Base-by-base conservation (phyloP, 2,797 vertebrate species). In the Bovichtus variegatus region DNA sequence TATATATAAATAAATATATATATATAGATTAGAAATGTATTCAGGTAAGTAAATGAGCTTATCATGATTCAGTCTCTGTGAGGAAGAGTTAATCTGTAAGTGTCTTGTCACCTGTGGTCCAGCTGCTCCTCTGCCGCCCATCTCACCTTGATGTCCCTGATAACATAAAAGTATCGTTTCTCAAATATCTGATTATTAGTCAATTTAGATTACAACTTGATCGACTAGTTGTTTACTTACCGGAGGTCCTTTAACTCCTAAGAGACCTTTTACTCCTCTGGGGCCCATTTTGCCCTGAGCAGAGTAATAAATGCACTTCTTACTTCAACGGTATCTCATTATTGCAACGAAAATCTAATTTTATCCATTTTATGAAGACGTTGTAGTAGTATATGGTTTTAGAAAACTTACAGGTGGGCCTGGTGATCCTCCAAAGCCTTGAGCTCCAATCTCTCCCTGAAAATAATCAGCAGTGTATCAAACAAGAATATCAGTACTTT, bases 211-310 rank as follows among this genome's bases (percentile, higher is more conserved):
- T 31, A 19, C 3, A 34, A n/a, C 0, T 53, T 60, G 13, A 71
- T 62, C 0, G 0, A 59, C 8, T 61, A 1, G 1, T 18, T 58
- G 6, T 80, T 57, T 66, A 88, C 94, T 94, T 90, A 96, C 95
- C 31, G 93, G 92, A 31, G 94, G 91, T 34, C 95, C 95, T 31
- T 91, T 95, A 73, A 95, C 90, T 44, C 95, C 95, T 5, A 74
- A 25, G 29, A 93, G 54, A 69, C 95, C 95, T 62, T 93, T 93
- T 6, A 76, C 6, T 66, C 95, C 95, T 69, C 43, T 76, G 18
- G 89, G 90, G 1, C 95, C 94, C 25, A 82, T 66, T 73, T 59
- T 88, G 3, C 95, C 93, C 95, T 96, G 57, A 87, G 38, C 1
- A 77, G 11, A 78, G 66, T 3, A 60, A 70, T 53, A 3, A 29